Percentiles rank a stretch among this genome's conserved stretches.
phyloP scores from a whole-genome alignment of 37 sponge, comb jelly and placozoan genomes.

The Lycopodina hypogea region DNA sequence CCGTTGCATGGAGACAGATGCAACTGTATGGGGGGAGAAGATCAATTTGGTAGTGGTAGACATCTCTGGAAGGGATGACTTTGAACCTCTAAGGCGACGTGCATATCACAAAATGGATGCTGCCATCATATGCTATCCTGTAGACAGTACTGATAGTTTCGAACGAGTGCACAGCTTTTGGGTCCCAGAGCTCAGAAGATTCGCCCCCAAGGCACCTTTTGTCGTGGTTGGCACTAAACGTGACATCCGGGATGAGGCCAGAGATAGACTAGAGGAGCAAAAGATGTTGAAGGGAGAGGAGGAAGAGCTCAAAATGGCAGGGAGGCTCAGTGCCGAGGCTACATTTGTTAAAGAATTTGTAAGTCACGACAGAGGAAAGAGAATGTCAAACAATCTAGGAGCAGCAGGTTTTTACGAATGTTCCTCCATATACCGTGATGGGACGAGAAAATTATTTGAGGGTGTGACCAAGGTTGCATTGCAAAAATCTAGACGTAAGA shows the following conservation, averaged over 20 bases:
- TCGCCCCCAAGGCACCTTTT: constrained; percentile 22
- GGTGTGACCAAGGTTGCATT: constrained; percentile 32
- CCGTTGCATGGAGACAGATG: constrained; percentile 16
- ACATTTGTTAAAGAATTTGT: neutral
- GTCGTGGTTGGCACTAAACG: constrained; percentile 50
- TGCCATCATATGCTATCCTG: constrained; percentile 36
- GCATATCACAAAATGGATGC: constrained; percentile 42
- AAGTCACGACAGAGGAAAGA: neutral
- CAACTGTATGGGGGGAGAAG: constrained; percentile 18
- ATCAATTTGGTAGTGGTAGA: constrained; percentile 45
- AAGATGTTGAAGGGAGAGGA: neutral
- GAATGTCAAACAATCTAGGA: constrained; percentile 17
- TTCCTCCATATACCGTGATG: constrained; percentile 40
- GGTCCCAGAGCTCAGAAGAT: constrained; percentile 34
- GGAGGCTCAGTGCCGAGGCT: neutral
- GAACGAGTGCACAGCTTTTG: constrained; percentile 8
- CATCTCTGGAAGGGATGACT: constrained; percentile 41
- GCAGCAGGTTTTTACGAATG: constrained; percentile 43
- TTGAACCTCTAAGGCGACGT: constrained; percentile 12
- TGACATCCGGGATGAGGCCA: constrained; percentile 34
- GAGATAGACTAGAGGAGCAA: neutral
- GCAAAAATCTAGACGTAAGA: constrained; percentile 16
- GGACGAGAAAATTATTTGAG: constrained; percentile 46
- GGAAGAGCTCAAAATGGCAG: neutral
- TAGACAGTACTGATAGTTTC: constrained; percentile 22